Base-by-base conservation (phyloP, 2,888 invertebrate species). In the Lasius fuliginosus region DNA sequence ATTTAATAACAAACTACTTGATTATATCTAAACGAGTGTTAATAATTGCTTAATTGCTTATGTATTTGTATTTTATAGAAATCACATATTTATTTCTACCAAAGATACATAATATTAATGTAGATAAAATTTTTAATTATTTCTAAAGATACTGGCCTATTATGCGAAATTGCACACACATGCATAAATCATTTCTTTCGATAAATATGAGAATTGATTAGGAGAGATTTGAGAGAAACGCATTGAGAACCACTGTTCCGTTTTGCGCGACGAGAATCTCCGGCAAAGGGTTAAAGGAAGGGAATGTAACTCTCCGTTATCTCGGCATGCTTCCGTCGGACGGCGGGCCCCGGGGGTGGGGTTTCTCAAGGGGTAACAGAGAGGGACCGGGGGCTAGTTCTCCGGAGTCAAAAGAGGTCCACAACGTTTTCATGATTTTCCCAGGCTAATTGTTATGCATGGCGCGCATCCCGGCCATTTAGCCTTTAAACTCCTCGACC, bases 391-490 rank as follows among this genome's bases (percentile, higher is more conserved):
- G 91, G 91, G 91, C 92, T 91, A 91, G 92, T 88, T 83, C 86
- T 88, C 77, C 85, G 86, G 90, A 93, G 92, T 93, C 91, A 92
- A 93, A 94, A 93, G 92, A 91, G 93, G 92, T 92, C 91, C 92
- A 91, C 92, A 92, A 91, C 92, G 91, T 94, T 94, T 94, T 94
- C 94, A 94, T 92, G 93, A 94, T 94, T 95, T 94, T 94, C 93
- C 92, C 93, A 90, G 89, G 93, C 93, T 94, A 95, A 94, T 95
- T 94, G 94, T 94, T 94, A 94, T 94, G 94, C 94, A 94, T 93
- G 93, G 93, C 94, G 92, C 92, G 93, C 92, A 91, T 92, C 92
- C 92, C 91, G 87, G 87, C 91, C 93, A 91, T 92, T 93, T 92
- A 92, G 92, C 92, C 92, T 93, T 92, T 92, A 93, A 93, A 93